Conservation (phyloP, 2,797 vertebrate species). For the Brachyrhaphis roseni region DNA sequence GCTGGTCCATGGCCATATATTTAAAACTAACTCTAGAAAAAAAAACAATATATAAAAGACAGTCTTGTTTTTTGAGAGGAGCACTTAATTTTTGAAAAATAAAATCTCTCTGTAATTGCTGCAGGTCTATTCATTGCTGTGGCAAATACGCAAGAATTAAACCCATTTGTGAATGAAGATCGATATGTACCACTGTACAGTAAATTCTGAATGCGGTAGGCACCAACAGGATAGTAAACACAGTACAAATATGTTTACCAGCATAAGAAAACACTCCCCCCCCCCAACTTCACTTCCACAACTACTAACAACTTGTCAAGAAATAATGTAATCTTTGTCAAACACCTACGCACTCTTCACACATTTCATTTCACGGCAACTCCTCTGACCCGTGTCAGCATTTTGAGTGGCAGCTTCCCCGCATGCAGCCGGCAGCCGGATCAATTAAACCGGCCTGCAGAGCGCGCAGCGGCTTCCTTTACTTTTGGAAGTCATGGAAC, state of each 20-base stretch:
- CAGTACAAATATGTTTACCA: neutral
- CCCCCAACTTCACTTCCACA: neutral
- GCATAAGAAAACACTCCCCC: neutral
- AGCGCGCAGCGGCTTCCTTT: neutral
- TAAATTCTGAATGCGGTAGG: neutral
- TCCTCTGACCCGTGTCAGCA: conserved; percentile 31
- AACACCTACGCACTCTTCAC: conserved; percentile 3
- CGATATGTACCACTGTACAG: too few relatives aligned
- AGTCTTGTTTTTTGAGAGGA: neutral
- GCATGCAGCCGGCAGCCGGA: conserved; percentile 9
- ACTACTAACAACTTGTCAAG: neutral
- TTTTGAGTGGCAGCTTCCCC: conserved; percentile 2
- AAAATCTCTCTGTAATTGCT: too few relatives aligned
- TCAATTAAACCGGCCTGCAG: conserved; percentile 9
- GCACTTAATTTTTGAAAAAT: neutral
- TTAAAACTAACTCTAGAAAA: neutral
- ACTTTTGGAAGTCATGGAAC: neutral
- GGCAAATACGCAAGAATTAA: neutral
- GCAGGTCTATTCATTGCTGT: neutral
- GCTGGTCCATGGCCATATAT: neutral
- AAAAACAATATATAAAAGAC: neutral
- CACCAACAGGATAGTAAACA: neutral
- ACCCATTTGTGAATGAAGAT: neutral
- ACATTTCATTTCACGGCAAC: conserved; percentile 16
- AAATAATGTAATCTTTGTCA: neutral